Percentiles rank a stretch among this genome's conserved stretches.
These are phyloP conservation scores for Vicugna pacos DNA, from an alignment of 2,113 vertebrate genomes.

Conservation along the genomic window DNA sequence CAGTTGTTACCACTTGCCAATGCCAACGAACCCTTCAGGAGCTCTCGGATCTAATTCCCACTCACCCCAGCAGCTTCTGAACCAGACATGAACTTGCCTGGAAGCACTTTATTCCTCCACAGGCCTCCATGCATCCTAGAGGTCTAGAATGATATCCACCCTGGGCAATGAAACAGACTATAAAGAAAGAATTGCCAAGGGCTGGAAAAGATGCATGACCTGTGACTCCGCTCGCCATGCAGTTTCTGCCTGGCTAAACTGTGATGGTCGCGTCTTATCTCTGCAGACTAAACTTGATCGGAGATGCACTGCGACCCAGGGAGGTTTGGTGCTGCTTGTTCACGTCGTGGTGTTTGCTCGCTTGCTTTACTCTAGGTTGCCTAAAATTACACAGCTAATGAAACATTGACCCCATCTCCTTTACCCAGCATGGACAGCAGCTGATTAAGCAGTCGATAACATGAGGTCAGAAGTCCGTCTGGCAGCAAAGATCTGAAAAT, in stretches of 20 bases:
- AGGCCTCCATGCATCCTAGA: not conserved
- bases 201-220: not conserved
- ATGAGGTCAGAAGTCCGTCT: not conserved
- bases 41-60: not conserved
- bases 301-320: not conserved
- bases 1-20: not conserved
- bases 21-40: not conserved
- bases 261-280: slow-evolving; percentile 9
- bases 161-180: not conserved
- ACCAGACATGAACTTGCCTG: not conserved
- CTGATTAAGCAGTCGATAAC: not conserved
- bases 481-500: not conserved
- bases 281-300: not conserved
- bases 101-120: not conserved
- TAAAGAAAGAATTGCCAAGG: not conserved
- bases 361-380: not conserved
- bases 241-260: not conserved
- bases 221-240: not conserved
- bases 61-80: not conserved
- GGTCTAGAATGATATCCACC: not conserved
- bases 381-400: slow-evolving; percentile 9
- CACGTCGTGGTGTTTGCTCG: not conserved
- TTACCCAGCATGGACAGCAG: not conserved
- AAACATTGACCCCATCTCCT: not conserved
- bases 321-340: not conserved